These are phyloP conservation scores for Megaceryle maxima DNA, from an alignment of 2,113 vertebrate species.

Conservation along the genomic window DNA sequence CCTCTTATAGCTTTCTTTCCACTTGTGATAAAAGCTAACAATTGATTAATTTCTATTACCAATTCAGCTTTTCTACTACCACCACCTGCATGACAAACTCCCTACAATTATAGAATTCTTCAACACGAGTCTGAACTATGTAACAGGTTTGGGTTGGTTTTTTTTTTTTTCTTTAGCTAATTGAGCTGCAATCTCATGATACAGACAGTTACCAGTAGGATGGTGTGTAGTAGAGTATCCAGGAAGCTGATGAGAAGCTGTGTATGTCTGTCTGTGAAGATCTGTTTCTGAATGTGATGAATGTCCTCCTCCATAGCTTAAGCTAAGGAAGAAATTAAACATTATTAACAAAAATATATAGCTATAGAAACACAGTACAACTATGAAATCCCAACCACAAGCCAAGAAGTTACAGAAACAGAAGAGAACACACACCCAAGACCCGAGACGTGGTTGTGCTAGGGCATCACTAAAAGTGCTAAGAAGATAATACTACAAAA, in stretches of 20 bases:
- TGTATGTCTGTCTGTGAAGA: slow-evolving; percentile 90
- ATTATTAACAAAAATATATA: slow-evolving; percentile 37
- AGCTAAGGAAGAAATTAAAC: slow-evolving; percentile 74
- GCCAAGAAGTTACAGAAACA: not conserved
- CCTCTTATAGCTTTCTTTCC: not conserved
- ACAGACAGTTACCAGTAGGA: slow-evolving; percentile 81
- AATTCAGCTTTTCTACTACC: not conserved
- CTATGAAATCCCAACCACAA: not conserved
- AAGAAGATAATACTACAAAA: not conserved
- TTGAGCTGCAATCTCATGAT: not conserved
- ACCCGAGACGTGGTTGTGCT: not conserved
- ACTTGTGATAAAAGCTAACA: not conserved
- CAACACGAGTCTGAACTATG: not conserved
- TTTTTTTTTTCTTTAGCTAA: not conserved
- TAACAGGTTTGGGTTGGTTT: not conserved
- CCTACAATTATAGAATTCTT: not conserved
- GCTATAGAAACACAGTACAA: not conserved
- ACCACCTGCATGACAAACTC: not conserved
- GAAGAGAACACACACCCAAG: not conserved
- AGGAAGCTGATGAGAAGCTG: slow-evolving; percentile 88
- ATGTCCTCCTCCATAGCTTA: slow-evolving; percentile 92
- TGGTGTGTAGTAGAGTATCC: slow-evolving; percentile 89
- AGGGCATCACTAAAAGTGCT: not conserved
- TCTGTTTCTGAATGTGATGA: slow-evolving; percentile 88
- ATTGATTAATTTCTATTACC: not conserved